phyloP scores from a whole-genome alignment of 2,888 invertebrate species.

The Caradrina clavipalpis region DNA sequence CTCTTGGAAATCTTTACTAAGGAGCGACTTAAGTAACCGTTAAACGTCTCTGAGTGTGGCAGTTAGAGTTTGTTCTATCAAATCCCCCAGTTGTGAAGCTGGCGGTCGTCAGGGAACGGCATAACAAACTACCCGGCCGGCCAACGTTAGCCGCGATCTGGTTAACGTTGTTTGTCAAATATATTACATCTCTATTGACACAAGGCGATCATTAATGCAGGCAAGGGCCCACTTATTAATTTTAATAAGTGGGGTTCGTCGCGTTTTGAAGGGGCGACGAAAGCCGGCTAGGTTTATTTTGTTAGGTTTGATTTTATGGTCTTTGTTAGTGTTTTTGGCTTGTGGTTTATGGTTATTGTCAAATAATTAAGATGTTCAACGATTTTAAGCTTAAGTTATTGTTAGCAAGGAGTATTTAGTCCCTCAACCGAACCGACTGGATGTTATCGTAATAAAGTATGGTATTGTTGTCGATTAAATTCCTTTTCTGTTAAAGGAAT shows the following conservation, averaged over 20 bases:
- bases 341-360: conserved; percentile 46
- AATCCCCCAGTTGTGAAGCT: background rate
- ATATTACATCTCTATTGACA: conserved; percentile 89
- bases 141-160: conserved; percentile 70
- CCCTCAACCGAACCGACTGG: background rate
- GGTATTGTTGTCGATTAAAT: too few relatives aligned
- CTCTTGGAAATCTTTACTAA: too few relatives aligned
- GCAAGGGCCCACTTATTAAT: conserved; percentile 90
- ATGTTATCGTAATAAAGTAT: too few relatives aligned
- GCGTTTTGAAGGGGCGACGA: conserved; percentile 80
- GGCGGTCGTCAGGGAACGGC: conserved; percentile 37
- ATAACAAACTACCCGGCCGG: conserved; percentile 59
- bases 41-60: too few relatives aligned
- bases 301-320: conserved; percentile 88
- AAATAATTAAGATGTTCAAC: conserved; percentile 31
- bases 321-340: conserved; percentile 58
- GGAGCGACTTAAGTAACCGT: too few relatives aligned
- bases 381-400: background rate
- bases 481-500: too few relatives aligned
- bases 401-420: background rate
- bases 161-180: conserved; percentile 87
- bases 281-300: conserved; percentile 82
- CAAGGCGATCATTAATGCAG: conserved; percentile 89
- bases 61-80: background rate
- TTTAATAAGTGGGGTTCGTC: conserved; percentile 90